Evolutionary conservation across 2,797 vertebrate species (phyloP).

Genomic region (Pyrocephalus nanus): DNA sequence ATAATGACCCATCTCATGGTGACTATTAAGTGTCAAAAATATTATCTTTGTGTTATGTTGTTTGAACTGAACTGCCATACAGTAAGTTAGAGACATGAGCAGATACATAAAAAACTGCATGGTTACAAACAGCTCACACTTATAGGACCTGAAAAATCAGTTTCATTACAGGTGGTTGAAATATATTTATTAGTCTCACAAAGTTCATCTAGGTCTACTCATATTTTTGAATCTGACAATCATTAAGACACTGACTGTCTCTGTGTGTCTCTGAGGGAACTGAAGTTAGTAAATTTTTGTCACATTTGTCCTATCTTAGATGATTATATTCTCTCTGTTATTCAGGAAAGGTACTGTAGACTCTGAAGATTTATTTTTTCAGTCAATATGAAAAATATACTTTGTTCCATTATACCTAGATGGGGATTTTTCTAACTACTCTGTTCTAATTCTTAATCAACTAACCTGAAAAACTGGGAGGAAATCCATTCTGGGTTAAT

Average conservation of each 20-base stretch:
- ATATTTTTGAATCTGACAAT: not conserved
- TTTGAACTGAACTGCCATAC: not conserved
- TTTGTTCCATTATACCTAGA: not conserved
- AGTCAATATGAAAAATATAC: not conserved
- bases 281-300: not conserved
- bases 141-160: not conserved
- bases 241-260: not conserved
- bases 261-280: not conserved
- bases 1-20: not conserved
- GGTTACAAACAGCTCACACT: not conserved
- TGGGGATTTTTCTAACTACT: not conserved
- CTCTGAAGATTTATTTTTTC: not conserved
- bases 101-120: not conserved
- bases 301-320: not conserved
- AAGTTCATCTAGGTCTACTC: not conserved
- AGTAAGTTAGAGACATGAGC: not conserved
- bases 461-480: not conserved
- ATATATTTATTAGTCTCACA: not conserved
- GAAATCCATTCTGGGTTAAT: conserved; percentile 8
- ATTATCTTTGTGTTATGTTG: not conserved
- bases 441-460: conserved; percentile 21
- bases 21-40: not conserved
- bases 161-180: not conserved
- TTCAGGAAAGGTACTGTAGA: not conserved
- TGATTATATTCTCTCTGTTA: not conserved